phyloP scores from a whole-genome alignment of 1,140 invertebrate species.

The Drosophila paulistorum region DNA sequence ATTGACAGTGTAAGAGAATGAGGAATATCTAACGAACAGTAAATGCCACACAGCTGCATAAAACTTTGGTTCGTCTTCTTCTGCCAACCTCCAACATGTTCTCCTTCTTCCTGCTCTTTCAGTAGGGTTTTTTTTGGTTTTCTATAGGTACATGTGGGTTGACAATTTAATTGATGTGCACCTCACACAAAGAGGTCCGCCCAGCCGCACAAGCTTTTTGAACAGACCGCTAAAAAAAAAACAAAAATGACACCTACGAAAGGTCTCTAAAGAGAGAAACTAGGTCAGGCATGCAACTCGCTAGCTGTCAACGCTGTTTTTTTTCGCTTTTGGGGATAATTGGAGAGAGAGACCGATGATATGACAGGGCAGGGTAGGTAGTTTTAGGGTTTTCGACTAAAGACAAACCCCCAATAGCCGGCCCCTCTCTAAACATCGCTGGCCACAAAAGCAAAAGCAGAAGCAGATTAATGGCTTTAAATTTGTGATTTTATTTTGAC shows the following conservation, averaged over 20 bases:
- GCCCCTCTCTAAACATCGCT: background rate
- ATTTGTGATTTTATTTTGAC: constrained; percentile 73
- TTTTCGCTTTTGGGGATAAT: constrained; percentile 49
- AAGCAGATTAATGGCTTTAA: constrained; percentile 65
- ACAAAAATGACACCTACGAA: constrained; percentile 68
- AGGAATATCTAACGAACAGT: constrained; percentile 24
- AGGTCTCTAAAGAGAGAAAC: constrained; percentile 47
- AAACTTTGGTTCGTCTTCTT: constrained; percentile 4
- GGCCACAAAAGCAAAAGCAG: constrained; percentile 27
- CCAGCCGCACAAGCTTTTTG: constrained; percentile 56
- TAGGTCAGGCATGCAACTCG: constrained; percentile 78
- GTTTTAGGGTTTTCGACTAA: background rate
- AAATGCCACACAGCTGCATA: constrained; percentile 17
- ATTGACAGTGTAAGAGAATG: constrained; percentile 14
- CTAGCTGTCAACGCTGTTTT: constrained; percentile 63
- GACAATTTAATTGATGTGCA: constrained; percentile 81
- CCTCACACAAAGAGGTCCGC: constrained; percentile 53
- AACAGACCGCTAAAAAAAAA: constrained; percentile 68
- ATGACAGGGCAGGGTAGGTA: background rate
- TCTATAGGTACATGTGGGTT: constrained; percentile 38
- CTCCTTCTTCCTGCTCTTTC: constrained; percentile 7
- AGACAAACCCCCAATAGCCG: too few relatives aligned
- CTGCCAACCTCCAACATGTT: constrained; percentile 1
- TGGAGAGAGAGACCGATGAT: constrained; percentile 31
- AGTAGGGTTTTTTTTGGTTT: background rate